Evolutionary conservation across 2,797 vertebrate genomes (phyloP).

Genomic region (Chaunax sp.): DNA sequence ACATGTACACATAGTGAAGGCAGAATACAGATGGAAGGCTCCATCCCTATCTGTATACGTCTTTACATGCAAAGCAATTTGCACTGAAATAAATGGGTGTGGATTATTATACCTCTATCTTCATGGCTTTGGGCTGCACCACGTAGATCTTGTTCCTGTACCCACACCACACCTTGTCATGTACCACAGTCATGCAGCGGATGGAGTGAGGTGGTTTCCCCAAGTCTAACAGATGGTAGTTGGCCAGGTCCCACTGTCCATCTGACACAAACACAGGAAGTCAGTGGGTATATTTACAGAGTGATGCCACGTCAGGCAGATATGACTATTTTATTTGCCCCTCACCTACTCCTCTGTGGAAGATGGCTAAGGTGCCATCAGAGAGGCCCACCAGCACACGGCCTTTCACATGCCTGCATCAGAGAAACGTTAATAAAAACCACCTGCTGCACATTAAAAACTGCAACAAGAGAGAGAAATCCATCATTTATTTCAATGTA

Average conservation of each 20-base stretch:
- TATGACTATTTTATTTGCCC: background rate
- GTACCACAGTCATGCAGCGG: constrained; percentile 97
- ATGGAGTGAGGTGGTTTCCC: constrained; percentile 94
- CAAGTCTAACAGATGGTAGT: constrained; percentile 95
- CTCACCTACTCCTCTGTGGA: constrained; percentile 96
- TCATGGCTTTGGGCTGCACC: constrained; percentile 97
- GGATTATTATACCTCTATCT: constrained; percentile 88
- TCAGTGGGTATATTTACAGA: background rate
- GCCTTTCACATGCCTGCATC: constrained; percentile 94
- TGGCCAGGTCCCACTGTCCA: constrained; percentile 98
- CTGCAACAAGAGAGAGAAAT: background rate
- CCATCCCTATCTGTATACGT: too few relatives aligned
- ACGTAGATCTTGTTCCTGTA: constrained; percentile 98
- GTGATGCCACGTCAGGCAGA: background rate
- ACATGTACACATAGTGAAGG: too few relatives aligned
- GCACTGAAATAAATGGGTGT: background rate
- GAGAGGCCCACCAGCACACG: constrained; percentile 95
- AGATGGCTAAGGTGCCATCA: constrained; percentile 95
- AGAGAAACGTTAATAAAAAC: constrained; percentile 6
- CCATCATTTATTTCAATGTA: constrained; percentile 26
- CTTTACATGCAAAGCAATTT: too few relatives aligned
- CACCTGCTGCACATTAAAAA: background rate
- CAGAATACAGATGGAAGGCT: too few relatives aligned
- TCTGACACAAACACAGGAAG: constrained; percentile 80
- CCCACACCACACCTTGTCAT: constrained; percentile 99